Evolutionary conservation across 2,888 invertebrate genomes (phyloP), one percentile per base, ranked within the genome.

Genomic region (Pseudoips prasinana): DNA sequence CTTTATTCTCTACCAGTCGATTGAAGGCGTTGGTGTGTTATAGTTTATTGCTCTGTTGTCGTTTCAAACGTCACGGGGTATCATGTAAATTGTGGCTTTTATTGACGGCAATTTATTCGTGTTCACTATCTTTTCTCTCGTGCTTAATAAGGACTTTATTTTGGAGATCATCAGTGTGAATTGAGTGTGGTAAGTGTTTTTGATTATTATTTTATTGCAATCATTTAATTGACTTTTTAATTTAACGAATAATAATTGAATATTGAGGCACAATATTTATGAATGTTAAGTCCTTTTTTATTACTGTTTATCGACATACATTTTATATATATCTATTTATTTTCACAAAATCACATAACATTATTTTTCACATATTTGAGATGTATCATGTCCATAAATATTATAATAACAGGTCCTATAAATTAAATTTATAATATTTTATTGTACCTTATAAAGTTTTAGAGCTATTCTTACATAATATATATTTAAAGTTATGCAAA

Each of bases 1-100:
- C 70, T 80, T 81, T 87, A 87, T 84, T 88, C 84, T 77, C 60
- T 72, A 73, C 70, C 87, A 85, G 88, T 86, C 86, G 83, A 75
- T 81, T 76, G 85, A 75, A 80, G 77, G 83, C 85, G 81, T 85
- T 72, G 81, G 86, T 78, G 86, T 82, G 83, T 75, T 78, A 80
- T 86, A 82, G 83, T 87, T 86, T 87, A 86, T 86, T 74, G 64
- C 73, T 73, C 72, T 71, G 77, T 76, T 74, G 76, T 70, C 64
- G 66, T 67, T 63, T 41, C 52, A 71, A 58, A 69, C 69, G 59
- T 78, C 75, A 74, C 70, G 63, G 71, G 64, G 69, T 79, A 69
- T 75, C 69, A 74, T 77, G 73, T 79, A 77, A 77, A 73, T 81
- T 78, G 80, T 83, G 77, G 64, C 71, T 64, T 73, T 73, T 75